Conservation (phyloP, 2,797 vertebrate genomes). For the Lutjanus campechanus region DNA sequence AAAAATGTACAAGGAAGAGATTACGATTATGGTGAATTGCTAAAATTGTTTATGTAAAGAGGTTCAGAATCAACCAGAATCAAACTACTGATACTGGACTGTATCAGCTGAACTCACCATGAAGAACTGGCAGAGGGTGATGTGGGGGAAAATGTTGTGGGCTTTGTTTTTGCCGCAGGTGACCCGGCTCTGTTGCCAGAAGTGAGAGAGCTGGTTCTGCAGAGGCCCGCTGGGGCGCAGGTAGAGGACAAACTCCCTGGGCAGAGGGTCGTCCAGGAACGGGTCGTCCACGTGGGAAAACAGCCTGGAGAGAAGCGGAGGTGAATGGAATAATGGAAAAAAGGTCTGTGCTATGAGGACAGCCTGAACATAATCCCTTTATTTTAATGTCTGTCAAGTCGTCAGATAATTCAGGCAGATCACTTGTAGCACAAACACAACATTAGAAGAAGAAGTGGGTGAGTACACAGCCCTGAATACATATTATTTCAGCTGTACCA, state of each 20-base stretch:
- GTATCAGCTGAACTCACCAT: constrained; percentile 87
- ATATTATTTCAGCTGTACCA: neutral
- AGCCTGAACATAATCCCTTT: neutral
- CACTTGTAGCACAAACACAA: neutral
- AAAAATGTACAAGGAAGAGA: neutral
- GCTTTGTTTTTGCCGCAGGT: constrained; percentile 97
- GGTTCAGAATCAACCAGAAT: neutral
- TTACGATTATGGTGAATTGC: no score
- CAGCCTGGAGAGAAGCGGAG: constrained; percentile 84
- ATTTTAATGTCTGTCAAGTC: neutral
- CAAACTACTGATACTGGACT: no score
- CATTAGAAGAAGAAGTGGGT: neutral
- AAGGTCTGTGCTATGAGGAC: neutral
- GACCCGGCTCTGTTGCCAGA: constrained; percentile 96
- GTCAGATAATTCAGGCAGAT: no score
- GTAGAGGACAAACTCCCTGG: constrained; percentile 96
- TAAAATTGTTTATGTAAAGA: no score
- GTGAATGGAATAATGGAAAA: neutral
- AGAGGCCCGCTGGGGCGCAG: constrained; percentile 94
- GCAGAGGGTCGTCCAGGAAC: constrained; percentile 93
- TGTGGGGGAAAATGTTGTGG: constrained; percentile 97
- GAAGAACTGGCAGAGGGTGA: constrained; percentile 99
- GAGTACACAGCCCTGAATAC: neutral
- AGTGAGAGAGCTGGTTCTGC: constrained; percentile 95
- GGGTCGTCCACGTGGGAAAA: constrained; percentile 97